These are phyloP conservation scores for Diarsia rubi DNA, from an alignment of 2,888 invertebrate genomes.

Conservation along the genomic window DNA sequence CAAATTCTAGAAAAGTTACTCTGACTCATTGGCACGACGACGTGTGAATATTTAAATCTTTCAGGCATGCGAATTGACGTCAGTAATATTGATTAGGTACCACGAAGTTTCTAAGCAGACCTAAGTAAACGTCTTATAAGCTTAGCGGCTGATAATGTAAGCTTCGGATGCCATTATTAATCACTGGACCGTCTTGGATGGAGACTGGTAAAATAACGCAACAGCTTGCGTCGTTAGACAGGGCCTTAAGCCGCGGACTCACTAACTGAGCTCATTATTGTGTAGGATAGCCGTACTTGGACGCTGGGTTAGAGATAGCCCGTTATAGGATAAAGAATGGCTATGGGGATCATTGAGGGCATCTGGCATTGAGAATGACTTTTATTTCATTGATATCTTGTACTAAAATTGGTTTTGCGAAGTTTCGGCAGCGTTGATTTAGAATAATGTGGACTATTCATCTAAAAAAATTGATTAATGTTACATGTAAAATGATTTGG, in stretches of 20 bases:
- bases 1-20: conserved; percentile 42
- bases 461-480: neutral
- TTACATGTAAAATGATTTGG: neutral
- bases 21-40: conserved; percentile 58
- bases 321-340: conserved; percentile 51
- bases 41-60: conserved; percentile 55
- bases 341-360: conserved; percentile 36
- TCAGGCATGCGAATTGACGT: conserved; percentile 55
- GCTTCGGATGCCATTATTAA: conserved; percentile 56
- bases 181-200: conserved; percentile 54
- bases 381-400: conserved; percentile 50
- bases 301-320: conserved; percentile 45
- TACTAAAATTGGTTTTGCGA: neutral
- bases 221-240: conserved; percentile 64
- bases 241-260: conserved; percentile 55
- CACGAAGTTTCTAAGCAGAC: conserved; percentile 17
- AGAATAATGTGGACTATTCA: neutral
- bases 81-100: conserved; percentile 61
- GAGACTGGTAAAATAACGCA: conserved; percentile 60
- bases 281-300: conserved; percentile 54
- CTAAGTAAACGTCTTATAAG: conserved; percentile 38
- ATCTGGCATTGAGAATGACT: conserved; percentile 29
- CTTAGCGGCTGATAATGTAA: conserved; percentile 36
- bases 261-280: conserved; percentile 62
- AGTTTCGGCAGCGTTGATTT: conserved; percentile 5